Base-by-base conservation (phyloP, 2,113 vertebrate genomes). In the Pterocles burchelli region DNA sequence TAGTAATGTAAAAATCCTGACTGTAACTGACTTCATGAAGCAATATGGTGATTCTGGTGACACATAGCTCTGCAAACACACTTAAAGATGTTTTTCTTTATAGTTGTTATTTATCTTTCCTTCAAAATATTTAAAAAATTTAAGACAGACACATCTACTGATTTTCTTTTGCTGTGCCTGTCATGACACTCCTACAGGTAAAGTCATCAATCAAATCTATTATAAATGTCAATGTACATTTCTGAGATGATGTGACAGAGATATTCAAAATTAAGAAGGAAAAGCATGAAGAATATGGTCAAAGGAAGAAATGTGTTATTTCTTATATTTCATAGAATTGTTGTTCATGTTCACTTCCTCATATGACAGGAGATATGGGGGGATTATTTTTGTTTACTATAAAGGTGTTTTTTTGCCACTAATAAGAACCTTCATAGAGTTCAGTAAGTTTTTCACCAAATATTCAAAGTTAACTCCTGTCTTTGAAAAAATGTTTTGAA, bases 401-500 rank as follows among this genome's bases (percentile, higher is more conserved):
- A 94, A 61, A 52, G 77, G 4, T 43, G 13, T 3, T 33, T 74
- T 48, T 74, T 57, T 94, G 33, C 4, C 31, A 46, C 34, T 36
- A 36, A 76, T 34, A 77, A 57, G 34, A 7, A 65, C 4, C 24
- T 80, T 88, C 70, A 54, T 38, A 59, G 33, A 36, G 4, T 49
- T 89, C 61, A 38, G 15, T 38, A 75, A 85, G 26, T 45, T 92
- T 92, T 72, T 61, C 75, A 71, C 19, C 20, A 71, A 90, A 92
- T 84, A 49, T 48, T 90, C 48, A 63, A 88, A 91, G n/a, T 91
- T 85, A 67, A 59, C 9, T 81, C 29, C 7, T 58, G 16, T 38
- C 62, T 94, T 85, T 83, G 58, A 90, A 81, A 88, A 86, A 79
- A 49, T 55, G 21, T 86, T 92, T 87, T 91, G 31, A 95, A 88